A percentile compares a stretch with the other conserved stretches of the same genome.
These are phyloP conservation scores for Listronotus oregonensis DNA, from an alignment of 1,140 invertebrate genomes.

Conservation along the genomic window DNA sequence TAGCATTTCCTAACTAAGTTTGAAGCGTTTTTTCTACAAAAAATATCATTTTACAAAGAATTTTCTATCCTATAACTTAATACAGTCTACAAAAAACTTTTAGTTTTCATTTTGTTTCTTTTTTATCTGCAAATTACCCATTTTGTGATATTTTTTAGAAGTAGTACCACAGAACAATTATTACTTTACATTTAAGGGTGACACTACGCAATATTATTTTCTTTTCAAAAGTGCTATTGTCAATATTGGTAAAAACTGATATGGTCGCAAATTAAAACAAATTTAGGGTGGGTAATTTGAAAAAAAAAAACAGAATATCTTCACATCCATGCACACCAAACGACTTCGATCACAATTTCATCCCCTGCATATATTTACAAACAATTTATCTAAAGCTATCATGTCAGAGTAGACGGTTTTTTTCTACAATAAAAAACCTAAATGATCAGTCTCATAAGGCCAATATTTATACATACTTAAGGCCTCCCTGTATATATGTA, in stretches of 20 bases:
- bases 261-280: no score
- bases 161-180: no score
- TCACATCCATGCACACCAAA: not conserved
- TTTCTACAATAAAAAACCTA: slow-evolving; percentile 10
- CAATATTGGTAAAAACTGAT: no score
- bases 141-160: no score
- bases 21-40: slow-evolving; percentile 12
- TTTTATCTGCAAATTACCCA: not conserved
- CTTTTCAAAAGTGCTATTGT: no score
- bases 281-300: no score
- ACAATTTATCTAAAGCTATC: slow-evolving; percentile 8
- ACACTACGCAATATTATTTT: no score
- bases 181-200: no score
- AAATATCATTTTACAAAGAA: slow-evolving; percentile 2
- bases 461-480: not conserved
- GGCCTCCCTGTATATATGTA: not conserved
- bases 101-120: not conserved
- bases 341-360: slow-evolving; percentile 1
- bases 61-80: slow-evolving; percentile 1
- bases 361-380: slow-evolving; percentile 1
- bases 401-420: slow-evolving; percentile 20
- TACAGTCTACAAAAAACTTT: not conserved
- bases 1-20: slow-evolving; percentile 10
- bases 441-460: slow-evolving; percentile 25
- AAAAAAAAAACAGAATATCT: not conserved